Conservation (phyloP, 2,797 vertebrate species). For the Peromyscus nudipes region DNA sequence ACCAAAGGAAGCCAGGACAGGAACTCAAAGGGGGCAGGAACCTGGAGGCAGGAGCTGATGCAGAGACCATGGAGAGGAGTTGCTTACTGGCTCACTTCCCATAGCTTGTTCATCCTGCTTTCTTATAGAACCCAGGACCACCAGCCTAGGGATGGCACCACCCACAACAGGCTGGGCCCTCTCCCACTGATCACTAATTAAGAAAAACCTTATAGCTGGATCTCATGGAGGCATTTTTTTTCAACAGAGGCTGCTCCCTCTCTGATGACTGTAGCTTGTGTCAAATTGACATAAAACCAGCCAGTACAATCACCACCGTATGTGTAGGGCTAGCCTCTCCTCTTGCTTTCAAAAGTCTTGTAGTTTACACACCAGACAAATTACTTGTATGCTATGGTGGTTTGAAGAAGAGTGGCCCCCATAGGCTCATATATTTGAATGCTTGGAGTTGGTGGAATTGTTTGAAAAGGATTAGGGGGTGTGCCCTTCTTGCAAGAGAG, state of each 20-base stretch:
- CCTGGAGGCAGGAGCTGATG: neutral
- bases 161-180: too few relatives aligned
- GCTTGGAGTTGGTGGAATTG: too few relatives aligned
- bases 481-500: too few relatives aligned
- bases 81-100: neutral
- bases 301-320: neutral
- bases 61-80: neutral
- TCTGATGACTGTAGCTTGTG: neutral
- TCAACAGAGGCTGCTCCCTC: neutral
- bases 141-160: neutral
- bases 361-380: neutral
- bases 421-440: neutral
- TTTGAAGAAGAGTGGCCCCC: neutral
- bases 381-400: neutral
- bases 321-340: neutral
- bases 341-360: neutral
- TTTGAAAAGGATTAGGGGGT: too few relatives aligned
- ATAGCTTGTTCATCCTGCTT: neutral
- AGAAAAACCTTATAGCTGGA: neutral
- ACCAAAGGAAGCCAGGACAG: neutral
- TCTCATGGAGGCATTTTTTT: neutral
- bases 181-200: neutral
- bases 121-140: neutral
- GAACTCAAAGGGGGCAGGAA: neutral
- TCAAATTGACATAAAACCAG: neutral